Base-by-base conservation (phyloP, 2,888 invertebrate species). In the Calameuta filiformis region DNA sequence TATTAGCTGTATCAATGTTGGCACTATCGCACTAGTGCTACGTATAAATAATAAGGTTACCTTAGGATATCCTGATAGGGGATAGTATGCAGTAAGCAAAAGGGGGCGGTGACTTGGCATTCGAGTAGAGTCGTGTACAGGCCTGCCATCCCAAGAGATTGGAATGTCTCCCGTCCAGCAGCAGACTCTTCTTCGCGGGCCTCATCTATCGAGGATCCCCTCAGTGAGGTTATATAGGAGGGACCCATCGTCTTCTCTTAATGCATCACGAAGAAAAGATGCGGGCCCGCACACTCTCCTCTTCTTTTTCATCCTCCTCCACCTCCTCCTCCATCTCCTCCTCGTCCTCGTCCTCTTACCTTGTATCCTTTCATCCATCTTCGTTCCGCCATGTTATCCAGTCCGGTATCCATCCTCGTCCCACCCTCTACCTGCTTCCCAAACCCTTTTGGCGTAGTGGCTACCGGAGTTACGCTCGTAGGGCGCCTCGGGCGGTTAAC, bases 381-480 rank as follows among this genome's bases (percentile, higher is more conserved):
- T 23, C 34, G 33, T 12, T 68, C 31, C 31, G 30, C 68, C 40
- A 40, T 68, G 56, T 12, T 76, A 30, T 15, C 33, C 12, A 68
- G 76, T 23, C 74, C n/a, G 69, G 77, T 73, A 77, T 81, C 80
- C 79, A 73, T 79, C 79, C 81, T 80, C 74, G 12, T 77, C 68
- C n/a, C 68, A 37, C 77, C 76, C 77, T 71, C 77, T 71, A 40
- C 40, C 35, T 69, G 69, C 83, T 79, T 83, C 76, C 80, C 81
- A 83, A 84, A 84, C 86, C 84, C 87, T 86, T 89, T 89, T 85
- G 86, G 85, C 88, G 89, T 89, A 90, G 89, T 89, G 89, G 90
- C 91, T 91, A 90, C 91, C 88, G 89, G 91, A 89, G 88, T 91
- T 91, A 91, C 90, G 90, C 91, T 91, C 91, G 90, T 91, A 91